These are phyloP conservation scores for Allygus modestus DNA, from an alignment of 2,888 invertebrate genomes.

Conservation along the genomic window DNA sequence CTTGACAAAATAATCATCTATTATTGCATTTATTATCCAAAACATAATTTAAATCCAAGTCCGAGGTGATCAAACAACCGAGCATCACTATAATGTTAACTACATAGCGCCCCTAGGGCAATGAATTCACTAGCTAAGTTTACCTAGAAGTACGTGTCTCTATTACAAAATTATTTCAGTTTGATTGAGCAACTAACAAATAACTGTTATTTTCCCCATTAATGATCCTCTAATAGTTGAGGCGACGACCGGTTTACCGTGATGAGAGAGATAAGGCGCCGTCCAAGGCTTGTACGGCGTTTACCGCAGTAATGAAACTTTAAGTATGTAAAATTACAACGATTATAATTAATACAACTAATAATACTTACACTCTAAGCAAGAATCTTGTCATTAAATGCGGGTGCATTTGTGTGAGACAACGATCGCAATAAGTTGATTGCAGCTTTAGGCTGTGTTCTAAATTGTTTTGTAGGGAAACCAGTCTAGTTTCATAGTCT, in stretches of 20 bases:
- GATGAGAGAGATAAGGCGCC: neutral
- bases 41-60: too few species aligned
- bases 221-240: neutral
- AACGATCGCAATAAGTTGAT: too few species aligned
- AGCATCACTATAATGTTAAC: too few species aligned
- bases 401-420: too few species aligned
- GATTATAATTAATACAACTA: neutral
- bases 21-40: too few species aligned
- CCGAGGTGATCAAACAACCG: too few species aligned
- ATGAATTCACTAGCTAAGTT: neutral
- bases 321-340: conserved; percentile 16
- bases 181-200: conserved; percentile 26
- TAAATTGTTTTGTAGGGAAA: too few species aligned
- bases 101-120: neutral
- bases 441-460: too few species aligned
- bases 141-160: neutral
- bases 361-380: neutral
- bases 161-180: conserved; percentile 1
- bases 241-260: neutral
- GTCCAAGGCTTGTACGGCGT: neutral
- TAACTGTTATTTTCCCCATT: neutral
- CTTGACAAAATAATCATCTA: too few species aligned
- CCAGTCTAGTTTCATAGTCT: too few species aligned
- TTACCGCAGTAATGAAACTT: neutral
- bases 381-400: neutral